phyloP scores from a whole-genome alignment of 1,140 invertebrate species.

The Lordiphosa collinella region DNA sequence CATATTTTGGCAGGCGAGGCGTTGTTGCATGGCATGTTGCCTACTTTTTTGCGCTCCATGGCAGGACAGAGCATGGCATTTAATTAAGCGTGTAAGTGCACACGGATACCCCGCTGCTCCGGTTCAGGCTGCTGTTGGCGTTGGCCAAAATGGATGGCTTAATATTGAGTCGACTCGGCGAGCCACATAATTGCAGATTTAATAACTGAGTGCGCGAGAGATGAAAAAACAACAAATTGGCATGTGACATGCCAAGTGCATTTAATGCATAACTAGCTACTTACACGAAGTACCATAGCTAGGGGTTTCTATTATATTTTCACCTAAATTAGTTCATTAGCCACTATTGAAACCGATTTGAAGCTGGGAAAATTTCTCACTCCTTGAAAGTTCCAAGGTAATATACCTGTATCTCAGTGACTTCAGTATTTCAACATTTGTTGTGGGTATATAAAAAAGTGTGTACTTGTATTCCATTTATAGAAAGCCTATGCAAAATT shows the following conservation, averaged over 20 bases:
- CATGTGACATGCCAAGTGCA: background rate
- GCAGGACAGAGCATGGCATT: conserved; percentile 39
- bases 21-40: conserved; percentile 56
- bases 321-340: too few species aligned
- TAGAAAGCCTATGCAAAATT: too few species aligned
- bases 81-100: conserved; percentile 75
- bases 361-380: too few species aligned
- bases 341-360: too few species aligned
- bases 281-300: too few species aligned
- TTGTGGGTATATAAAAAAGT: too few species aligned
- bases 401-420: too few species aligned
- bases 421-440: too few species aligned
- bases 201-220: too few species aligned
- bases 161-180: background rate
- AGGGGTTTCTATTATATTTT: too few species aligned
- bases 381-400: too few species aligned
- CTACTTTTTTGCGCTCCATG: conserved; percentile 42
- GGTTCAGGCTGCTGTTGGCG: background rate
- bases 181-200: background rate
- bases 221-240: background rate
- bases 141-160: background rate
- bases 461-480: too few species aligned
- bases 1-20: conserved; percentile 22
- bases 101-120: background rate
- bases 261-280: background rate